These are phyloP conservation scores for Yponomeuta evonymella DNA, from an alignment of 2,888 invertebrate species.

Conservation along the genomic window DNA sequence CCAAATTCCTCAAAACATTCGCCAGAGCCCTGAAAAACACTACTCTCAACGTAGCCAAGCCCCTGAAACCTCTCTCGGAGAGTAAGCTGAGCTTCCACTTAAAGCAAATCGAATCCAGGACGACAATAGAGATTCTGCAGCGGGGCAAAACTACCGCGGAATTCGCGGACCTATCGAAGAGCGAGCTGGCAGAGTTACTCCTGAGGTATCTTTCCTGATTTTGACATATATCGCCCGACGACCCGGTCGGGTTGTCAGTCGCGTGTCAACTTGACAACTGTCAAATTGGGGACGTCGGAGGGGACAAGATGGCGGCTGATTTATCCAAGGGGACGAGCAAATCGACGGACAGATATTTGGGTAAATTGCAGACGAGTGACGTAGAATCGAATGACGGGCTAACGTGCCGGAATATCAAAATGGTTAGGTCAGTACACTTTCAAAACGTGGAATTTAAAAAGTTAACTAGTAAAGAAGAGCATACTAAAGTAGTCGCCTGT, in stretches of 20 bases:
- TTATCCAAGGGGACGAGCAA: not conserved
- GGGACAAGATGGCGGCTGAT: not conserved
- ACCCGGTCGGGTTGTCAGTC: no score
- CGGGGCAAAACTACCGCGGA: slow-evolving; percentile 53
- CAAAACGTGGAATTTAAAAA: no score
- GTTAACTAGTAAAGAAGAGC: no score
- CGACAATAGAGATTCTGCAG: slow-evolving; percentile 60
- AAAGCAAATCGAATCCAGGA: slow-evolving; percentile 53
- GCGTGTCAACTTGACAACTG: no score
- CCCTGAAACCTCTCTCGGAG: slow-evolving; percentile 40
- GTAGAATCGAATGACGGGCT: not conserved
- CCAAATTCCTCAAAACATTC: slow-evolving; percentile 69
- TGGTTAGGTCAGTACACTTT: no score
- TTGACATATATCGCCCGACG: not conserved
- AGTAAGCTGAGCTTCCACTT: slow-evolving; percentile 44
- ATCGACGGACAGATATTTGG: not conserved
- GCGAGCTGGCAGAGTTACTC: slow-evolving; percentile 50
- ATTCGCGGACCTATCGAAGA: slow-evolving; percentile 54
- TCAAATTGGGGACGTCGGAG: not conserved
- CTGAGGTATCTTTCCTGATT: slow-evolving; percentile 59
- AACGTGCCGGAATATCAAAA: no score
- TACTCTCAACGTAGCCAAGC: slow-evolving; percentile 44
- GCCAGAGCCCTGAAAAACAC: slow-evolving; percentile 63
- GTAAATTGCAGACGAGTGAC: not conserved
- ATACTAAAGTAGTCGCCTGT: no score